phyloP scores from a whole-genome alignment of 2,888 invertebrate species.

The Resseliella maxima region DNA sequence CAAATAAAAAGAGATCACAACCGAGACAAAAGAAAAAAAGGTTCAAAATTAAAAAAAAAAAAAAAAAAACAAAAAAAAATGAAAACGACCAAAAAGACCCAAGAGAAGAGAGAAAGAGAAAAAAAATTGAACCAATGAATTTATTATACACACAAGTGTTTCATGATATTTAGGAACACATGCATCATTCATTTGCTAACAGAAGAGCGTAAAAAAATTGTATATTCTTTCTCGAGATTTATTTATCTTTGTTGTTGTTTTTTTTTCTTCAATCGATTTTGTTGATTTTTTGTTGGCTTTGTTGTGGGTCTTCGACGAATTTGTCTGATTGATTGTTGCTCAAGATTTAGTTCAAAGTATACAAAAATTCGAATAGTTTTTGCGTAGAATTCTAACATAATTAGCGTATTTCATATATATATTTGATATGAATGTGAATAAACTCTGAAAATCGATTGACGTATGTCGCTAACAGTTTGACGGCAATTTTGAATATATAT shows the following conservation, averaged over 20 bases:
- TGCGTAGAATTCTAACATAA: background rate
- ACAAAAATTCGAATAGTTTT: background rate
- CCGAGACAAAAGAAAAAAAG: background rate
- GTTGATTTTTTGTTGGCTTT: slow-evolving; percentile 33
- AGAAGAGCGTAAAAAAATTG: background rate
- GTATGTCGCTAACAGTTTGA: background rate
- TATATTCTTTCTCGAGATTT: background rate
- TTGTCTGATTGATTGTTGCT: slow-evolving; percentile 4
- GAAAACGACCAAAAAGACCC: too few relatives aligned
- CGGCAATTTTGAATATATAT: background rate
- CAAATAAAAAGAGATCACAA: background rate
- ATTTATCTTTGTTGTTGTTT: background rate
- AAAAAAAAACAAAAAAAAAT: too few relatives aligned
- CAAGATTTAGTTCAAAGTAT: background rate
- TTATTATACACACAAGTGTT: background rate
- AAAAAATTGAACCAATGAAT: slow-evolving; percentile 15
- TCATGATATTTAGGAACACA: background rate
- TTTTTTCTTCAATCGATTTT: background rate
- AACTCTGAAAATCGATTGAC: background rate
- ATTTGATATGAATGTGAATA: background rate
- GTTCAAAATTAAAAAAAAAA: too few relatives aligned
- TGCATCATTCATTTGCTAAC: background rate
- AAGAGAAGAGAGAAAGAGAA: too few relatives aligned
- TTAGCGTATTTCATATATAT: background rate
- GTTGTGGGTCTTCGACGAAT: background rate